Evolutionary conservation across 2,113 vertebrate species (phyloP).

Genomic region (Prunella fulvescens): DNA sequence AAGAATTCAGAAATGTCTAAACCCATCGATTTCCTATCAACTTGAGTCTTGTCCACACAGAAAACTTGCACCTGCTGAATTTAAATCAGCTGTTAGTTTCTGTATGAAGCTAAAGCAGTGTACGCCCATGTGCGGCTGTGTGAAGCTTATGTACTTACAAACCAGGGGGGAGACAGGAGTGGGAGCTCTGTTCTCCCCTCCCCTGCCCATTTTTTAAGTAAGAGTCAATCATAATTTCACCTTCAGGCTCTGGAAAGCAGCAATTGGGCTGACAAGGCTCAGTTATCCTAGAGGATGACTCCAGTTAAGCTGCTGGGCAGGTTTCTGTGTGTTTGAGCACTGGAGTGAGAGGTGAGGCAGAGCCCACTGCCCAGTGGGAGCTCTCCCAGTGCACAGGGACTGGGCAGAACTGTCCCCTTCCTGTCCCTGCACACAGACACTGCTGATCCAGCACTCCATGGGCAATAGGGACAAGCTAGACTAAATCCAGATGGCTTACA

Average conservation of each 20-base stretch:
- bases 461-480: background rate
- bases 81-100: slow-evolving; percentile 1
- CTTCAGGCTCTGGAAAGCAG: background rate
- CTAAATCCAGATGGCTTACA: background rate
- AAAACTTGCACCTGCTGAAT: slow-evolving; percentile 12
- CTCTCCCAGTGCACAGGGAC: background rate
- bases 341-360: background rate
- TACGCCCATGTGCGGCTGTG: background rate
- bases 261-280: background rate
- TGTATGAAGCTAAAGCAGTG: background rate
- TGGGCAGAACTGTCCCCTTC: background rate
- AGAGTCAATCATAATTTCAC: background rate
- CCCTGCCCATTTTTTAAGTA: background rate
- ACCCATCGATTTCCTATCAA: background rate
- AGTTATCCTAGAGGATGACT: background rate
- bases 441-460: background rate
- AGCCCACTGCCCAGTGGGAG: fast-evolving
- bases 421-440: background rate
- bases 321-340: background rate
- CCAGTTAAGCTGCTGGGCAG: background rate
- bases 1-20: background rate
- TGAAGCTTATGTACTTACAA: background rate
- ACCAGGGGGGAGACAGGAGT: background rate
- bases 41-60: background rate
- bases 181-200: background rate